phyloP scores from a whole-genome alignment of 2,888 invertebrate genomes.

The Meiosimyza decipiens region DNA sequence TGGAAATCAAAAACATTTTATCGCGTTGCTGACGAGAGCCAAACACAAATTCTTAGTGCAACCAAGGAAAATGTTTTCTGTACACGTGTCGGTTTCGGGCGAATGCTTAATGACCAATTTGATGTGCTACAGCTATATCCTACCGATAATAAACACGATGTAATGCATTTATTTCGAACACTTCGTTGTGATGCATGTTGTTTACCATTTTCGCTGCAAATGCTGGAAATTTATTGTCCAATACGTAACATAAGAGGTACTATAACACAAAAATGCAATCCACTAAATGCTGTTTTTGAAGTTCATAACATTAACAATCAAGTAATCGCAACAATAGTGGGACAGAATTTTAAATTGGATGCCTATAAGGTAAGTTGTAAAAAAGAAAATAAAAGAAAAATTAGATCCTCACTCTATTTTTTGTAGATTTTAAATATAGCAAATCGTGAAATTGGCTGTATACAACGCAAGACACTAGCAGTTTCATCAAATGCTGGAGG shows the following conservation, averaged over 20 bases:
- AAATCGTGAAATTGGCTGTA: constrained; percentile 1
- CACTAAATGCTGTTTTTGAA: constrained; percentile 11
- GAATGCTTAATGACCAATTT: not conserved
- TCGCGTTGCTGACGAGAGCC: constrained; percentile 1
- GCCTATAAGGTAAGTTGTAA: constrained; percentile 7
- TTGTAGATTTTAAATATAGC: not conserved
- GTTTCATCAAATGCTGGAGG: not conserved
- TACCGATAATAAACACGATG: not conserved
- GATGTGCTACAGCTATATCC: not conserved
- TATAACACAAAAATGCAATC: constrained; percentile 1
- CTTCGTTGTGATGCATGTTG: constrained; percentile 9
- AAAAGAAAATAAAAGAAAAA: not conserved
- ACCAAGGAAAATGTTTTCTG: constrained; percentile 19
- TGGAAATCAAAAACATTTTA: not conserved
- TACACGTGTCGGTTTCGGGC: constrained; percentile 21
- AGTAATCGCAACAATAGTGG: constrained; percentile 3
- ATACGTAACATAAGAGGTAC: not conserved
- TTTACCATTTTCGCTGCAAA: constrained; percentile 24
- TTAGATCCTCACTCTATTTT: not conserved
- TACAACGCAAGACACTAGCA: not conserved
- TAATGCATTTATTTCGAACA: constrained; percentile 28
- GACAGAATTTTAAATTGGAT: constrained; percentile 4
- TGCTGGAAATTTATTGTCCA: constrained; percentile 18
- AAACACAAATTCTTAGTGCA: constrained; percentile 13
- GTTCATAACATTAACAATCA: not conserved